Evolutionary conservation across 2,113 vertebrate species (phyloP).

Genomic region (Solenodon paradoxus): DNA sequence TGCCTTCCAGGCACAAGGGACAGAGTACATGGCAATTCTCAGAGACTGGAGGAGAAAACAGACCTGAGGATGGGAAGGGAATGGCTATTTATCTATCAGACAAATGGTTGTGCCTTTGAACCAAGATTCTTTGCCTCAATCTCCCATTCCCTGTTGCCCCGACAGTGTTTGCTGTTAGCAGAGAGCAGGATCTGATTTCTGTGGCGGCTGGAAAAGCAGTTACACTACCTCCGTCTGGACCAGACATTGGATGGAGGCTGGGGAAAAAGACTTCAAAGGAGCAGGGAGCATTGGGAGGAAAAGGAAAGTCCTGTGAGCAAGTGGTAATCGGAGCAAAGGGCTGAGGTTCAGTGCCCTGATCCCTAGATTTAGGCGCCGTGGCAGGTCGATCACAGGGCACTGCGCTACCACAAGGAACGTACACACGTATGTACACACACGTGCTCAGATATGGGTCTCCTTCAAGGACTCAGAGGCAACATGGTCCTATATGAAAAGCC

Average conservation of each 20-base stretch:
- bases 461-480: background rate
- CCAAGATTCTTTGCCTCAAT: background rate
- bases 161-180: background rate
- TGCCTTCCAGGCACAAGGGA: background rate
- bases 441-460: background rate
- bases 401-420: background rate
- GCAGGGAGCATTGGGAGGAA: background rate
- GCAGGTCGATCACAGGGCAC: background rate
- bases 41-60: background rate
- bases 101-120: background rate
- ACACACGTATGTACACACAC: too few relatives aligned
- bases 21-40: background rate
- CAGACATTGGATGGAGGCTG: background rate
- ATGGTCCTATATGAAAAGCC: background rate
- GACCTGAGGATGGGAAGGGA: background rate
- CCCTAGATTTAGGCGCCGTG: rapidly evolving
- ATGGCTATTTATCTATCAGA: background rate
- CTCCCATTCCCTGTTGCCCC: background rate
- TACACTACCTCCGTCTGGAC: background rate
- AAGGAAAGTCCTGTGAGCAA: background rate
- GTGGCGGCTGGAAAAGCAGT: background rate
- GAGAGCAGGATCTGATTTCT: background rate
- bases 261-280: background rate
- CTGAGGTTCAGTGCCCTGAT: background rate
- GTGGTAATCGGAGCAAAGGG: background rate